phyloP scores from a whole-genome alignment of 2,797 vertebrate species.

The Lindbergichthys nudifrons region DNA sequence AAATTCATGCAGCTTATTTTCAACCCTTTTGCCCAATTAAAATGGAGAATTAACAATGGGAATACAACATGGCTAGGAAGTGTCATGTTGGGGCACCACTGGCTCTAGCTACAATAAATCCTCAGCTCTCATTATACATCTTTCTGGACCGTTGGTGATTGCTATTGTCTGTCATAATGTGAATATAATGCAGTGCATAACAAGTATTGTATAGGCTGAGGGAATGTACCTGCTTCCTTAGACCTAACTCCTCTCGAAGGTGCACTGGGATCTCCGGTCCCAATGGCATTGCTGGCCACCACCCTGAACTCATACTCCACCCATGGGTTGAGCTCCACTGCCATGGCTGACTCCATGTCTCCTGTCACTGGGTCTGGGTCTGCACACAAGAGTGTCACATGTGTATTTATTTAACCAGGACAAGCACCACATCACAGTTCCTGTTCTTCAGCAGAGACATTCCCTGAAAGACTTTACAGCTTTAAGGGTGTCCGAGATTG shows the following conservation, averaged over 20 bases:
- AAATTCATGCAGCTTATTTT: slow-evolving; percentile 82
- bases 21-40: slow-evolving; percentile 78
- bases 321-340: slow-evolving; percentile 95
- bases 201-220: neutral
- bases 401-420: slow-evolving; percentile 31
- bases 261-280: slow-evolving; percentile 94
- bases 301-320: slow-evolving; percentile 98
- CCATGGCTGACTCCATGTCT: slow-evolving; percentile 96
- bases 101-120: slow-evolving; percentile 20
- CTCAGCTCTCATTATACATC: neutral
- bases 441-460: neutral
- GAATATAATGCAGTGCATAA: neutral
- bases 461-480: neutral
- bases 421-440: neutral
- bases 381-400: slow-evolving; percentile 61
- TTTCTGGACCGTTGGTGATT: slow-evolving; percentile 16
- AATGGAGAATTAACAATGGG: slow-evolving; percentile 69
- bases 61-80: slow-evolving; percentile 36
- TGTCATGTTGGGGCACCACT: slow-evolving; percentile 16
- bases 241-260: slow-evolving; percentile 93
- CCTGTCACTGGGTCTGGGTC: slow-evolving; percentile 95
- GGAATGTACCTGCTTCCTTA: slow-evolving; percentile 92
- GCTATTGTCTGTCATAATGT: slow-evolving; percentile 25
- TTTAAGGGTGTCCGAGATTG: slow-evolving; percentile 5
- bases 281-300: slow-evolving; percentile 94